A percentile compares a stretch with the other conserved stretches of the same genome.
Evolutionary conservation across 2,888 invertebrate species (phyloP).

Genomic region (Disparrhopalites patrizii): DNA sequence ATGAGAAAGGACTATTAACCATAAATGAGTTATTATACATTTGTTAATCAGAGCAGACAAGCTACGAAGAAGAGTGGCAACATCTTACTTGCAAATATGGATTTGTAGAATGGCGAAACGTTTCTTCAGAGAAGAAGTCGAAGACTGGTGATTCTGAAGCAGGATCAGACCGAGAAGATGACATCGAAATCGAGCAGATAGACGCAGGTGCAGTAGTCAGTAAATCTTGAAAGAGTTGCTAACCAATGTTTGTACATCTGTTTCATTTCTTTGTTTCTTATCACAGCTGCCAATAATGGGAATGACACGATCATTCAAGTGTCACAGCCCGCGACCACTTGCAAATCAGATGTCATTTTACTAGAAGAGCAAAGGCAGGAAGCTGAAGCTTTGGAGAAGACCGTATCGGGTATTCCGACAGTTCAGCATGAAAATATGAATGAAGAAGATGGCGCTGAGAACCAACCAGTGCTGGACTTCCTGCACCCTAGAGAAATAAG

Average conservation of each 20-base stretch:
- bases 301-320: no score
- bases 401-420: background rate
- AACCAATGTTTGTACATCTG: no score
- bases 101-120: no score
- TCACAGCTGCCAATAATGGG: no score
- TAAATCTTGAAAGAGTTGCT: no score
- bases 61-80: background rate
- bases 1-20: background rate
- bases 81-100: background rate
- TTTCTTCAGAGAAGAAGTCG: background rate
- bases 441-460: no score
- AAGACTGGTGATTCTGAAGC: background rate
- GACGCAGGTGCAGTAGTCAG: no score
- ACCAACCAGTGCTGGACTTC: conserved; percentile 14
- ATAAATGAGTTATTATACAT: no score
- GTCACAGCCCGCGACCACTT: no score
- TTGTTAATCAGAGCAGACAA: background rate
- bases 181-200: background rate
- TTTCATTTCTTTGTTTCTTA: no score
- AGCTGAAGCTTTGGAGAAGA: background rate
- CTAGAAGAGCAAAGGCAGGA: background rate
- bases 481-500: conserved; percentile 11
- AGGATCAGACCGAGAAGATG: background rate
- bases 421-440: background rate
- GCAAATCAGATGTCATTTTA: no score